Evolutionary conservation across 1,140 invertebrate species (phyloP).

Genomic region (Sarcophaga bullata): DNA sequence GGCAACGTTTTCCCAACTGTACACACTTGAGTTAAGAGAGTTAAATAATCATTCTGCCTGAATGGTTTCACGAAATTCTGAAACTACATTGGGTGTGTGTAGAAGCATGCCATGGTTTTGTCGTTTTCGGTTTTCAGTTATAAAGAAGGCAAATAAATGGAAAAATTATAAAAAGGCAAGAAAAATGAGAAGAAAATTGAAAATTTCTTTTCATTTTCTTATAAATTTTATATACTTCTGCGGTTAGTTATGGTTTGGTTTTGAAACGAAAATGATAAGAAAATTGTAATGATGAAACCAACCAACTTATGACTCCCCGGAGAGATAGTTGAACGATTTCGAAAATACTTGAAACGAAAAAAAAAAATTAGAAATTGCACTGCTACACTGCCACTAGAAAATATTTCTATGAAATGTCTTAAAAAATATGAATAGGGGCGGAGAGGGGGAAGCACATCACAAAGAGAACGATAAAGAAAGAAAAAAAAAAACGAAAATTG

Average conservation of each 20-base stretch:
- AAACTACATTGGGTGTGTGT: too few relatives aligned
- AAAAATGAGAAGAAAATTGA: too few relatives aligned
- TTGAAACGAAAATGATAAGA: not conserved
- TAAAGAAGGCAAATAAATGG: too few relatives aligned
- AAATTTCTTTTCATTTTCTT: not conserved
- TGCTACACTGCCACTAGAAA: not conserved
- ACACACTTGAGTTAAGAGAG: not conserved
- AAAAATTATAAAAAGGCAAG: too few relatives aligned
- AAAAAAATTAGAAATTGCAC: not conserved
- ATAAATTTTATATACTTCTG: constrained; percentile 8
- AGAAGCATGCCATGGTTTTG: too few relatives aligned
- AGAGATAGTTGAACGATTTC: constrained; percentile 1
- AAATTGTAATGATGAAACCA: constrained; percentile 17
- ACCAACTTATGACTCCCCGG: constrained; percentile 8
- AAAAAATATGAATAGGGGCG: constrained; percentile 17
- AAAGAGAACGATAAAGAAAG: too few relatives aligned
- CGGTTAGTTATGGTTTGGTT: constrained; percentile 5
- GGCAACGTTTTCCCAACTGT: too few relatives aligned
- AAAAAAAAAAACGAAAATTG: not conserved
- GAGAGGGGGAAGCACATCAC: not conserved
- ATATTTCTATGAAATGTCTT: not conserved
- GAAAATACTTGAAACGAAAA: not conserved
- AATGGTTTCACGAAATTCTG: too few relatives aligned
- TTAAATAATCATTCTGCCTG: constrained; percentile 9
- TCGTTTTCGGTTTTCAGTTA: too few relatives aligned